Conservation (phyloP, 1,140 invertebrate species). For the Cyclina sinensis region DNA sequence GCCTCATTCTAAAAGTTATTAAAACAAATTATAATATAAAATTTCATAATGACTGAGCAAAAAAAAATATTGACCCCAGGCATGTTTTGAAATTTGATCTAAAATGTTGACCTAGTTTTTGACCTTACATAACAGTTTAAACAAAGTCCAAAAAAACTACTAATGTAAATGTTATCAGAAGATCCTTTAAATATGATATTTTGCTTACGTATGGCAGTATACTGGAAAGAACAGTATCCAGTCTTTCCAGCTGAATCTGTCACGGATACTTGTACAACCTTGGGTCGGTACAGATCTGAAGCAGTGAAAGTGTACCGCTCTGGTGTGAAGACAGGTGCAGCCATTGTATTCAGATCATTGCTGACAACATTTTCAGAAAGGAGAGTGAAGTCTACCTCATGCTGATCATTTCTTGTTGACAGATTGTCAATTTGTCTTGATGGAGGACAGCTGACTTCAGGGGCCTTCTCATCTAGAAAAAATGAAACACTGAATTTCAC, state of each 20-base stretch:
- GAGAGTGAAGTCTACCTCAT: not conserved
- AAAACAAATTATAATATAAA: too few relatives aligned
- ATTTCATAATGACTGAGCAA: too few relatives aligned
- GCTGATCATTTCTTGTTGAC: not conserved
- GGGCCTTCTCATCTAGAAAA: conserved; percentile 13
- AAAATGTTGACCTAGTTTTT: too few relatives aligned
- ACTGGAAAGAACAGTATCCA: conserved; percentile 65
- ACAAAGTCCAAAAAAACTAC: too few relatives aligned
- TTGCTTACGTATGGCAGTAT: conserved; percentile 31
- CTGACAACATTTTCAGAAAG: not conserved
- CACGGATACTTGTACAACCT: conserved; percentile 55
- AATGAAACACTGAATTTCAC: too few relatives aligned
- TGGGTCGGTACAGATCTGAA: conserved; percentile 30
- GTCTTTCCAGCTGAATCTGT: conserved; percentile 60
- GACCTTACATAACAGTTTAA: too few relatives aligned
- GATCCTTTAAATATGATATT: not conserved
- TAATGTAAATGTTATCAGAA: too few relatives aligned
- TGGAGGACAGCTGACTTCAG: not conserved
- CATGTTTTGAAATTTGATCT: too few relatives aligned
- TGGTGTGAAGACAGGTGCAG: conserved; percentile 47
- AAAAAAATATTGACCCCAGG: too few relatives aligned
- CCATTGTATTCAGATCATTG: conserved; percentile 43
- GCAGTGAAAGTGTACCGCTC: conserved; percentile 36
- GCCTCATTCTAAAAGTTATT: too few relatives aligned
- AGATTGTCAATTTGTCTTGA: not conserved